These are phyloP conservation scores for Enoplolaimus lenunculus DNA, from an alignment of 2,888 invertebrate genomes.

Conservation along the genomic window DNA sequence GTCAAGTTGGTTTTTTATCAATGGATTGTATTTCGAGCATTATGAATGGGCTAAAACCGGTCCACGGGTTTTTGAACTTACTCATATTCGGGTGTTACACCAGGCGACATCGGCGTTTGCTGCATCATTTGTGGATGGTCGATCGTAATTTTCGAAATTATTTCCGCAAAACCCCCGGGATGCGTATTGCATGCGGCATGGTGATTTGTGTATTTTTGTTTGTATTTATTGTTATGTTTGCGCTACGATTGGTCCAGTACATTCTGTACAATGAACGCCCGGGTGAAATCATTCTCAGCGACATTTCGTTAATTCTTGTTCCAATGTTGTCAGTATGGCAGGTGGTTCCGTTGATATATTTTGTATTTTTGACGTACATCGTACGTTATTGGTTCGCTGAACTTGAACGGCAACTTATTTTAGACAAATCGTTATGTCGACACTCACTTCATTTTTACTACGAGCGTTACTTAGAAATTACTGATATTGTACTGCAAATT, in stretches of 20 bases:
- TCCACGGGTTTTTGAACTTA: conserved; percentile 1
- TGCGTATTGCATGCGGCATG: background rate
- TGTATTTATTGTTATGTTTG: background rate
- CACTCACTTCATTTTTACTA: conserved; percentile 5
- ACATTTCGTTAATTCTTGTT: conserved; percentile 5
- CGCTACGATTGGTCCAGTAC: background rate
- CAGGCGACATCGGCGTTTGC: background rate
- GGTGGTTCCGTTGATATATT: conserved; percentile 4
- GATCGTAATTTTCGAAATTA: background rate
- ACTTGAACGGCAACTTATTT: background rate
- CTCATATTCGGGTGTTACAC: background rate
- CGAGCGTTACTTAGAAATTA: background rate
- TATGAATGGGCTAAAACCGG: conserved; percentile 12
- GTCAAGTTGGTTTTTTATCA: background rate
- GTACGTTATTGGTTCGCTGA: background rate
- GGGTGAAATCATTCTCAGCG: background rate
- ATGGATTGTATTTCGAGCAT: conserved; percentile 6
- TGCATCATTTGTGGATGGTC: background rate
- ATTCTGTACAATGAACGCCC: background rate
- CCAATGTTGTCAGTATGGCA: conserved; percentile 10
- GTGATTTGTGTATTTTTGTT: background rate
- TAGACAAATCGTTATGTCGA: background rate
- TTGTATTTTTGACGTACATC: background rate
- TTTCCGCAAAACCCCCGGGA: background rate
- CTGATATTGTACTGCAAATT: background rate